Base-by-base conservation (phyloP, 2,888 invertebrate genomes). In the Leptopilina myrica region DNA sequence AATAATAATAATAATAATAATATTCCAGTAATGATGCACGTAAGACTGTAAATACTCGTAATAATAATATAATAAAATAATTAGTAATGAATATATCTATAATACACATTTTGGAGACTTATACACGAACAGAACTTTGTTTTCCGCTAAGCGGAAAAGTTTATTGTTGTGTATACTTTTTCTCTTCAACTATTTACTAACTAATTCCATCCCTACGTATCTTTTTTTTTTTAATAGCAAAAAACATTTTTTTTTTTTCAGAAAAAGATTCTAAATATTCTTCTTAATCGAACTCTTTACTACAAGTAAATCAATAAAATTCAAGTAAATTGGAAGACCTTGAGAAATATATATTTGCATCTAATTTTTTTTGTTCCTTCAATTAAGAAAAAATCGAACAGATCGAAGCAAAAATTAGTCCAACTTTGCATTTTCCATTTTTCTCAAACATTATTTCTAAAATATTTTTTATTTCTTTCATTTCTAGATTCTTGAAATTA, bases 71-170 rank as follows among this genome's bases (percentile, higher is more conserved):
- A 85, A 81, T 83, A 83, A 85, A 80, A 81, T 82, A 83, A 84
- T 81, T 81, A 79, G 81, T 82, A 84, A 82, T 81, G 81, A 84
- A 83, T 84, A 82, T 77, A 33, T 85, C 82, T 88, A 88, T 87
- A 86, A 88, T 88, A 88, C 88, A 88, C 83, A 83, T 81, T 85
- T 81, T 79, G 82, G 78, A 84, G 85, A 85, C 83, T 84, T 88
- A 83, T 88, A 87, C 86, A 86, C 80, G 80, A 84, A 85, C 66
- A 82, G 76, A 14, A 56, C 20, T 73, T 66, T 79, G 78, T 83
- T 79, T 67, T 84, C 86, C 8, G 84, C 84, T 85, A 84, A 59
- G 85, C 85, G 85, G 84, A 80, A 56, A 73, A 26, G 80, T 77
- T 20, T 79, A 81, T 81, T 79, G 67, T 73, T 69, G 81, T 82